Evolutionary conservation across 2,113 vertebrate genomes (phyloP), one percentile per base, ranked within the genome.

Genomic region (Alouatta palliata): DNA sequence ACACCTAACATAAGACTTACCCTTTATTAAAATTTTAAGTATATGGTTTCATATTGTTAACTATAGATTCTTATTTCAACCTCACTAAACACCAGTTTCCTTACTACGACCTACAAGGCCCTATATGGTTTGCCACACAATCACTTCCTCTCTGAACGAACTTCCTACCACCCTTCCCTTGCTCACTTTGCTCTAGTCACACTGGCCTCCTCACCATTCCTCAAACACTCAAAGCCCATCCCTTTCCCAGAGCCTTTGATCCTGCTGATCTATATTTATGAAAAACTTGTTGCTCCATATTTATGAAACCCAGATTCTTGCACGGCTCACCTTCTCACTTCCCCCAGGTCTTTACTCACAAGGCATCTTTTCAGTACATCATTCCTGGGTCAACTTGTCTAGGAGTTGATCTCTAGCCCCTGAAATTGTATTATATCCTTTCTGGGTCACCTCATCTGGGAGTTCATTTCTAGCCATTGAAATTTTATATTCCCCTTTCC

Each of bases 61-160:
- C 14, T 17, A 45, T 43, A 56, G 27, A 23, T 87, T 96, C 27
- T 16, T 32, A 84, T 96, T 95, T 97, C 77, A 92, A 76, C 52
- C 30, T 80, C 30, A 56, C 58, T 83, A 83, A 89, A 49, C 49
- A 61, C 8, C 27, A 87, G 0, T 80, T 23, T 83, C 21, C n/a
- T 96, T 93, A 16, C 45, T 77, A 25, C 84, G 47, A 43, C 37
- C 19, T 64, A n/a, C 2, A 68, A 82, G 68, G 8, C 8, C 8
- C 8, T 61, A 35, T 21, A 43, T 23, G 23, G 19, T 58, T 94
- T 92, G 25, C 40, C 17, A 91, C 9, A 35, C 11, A 14, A 17
- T 83, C 82, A 64, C 35, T 35, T 94, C n/a, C 35, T 94, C n/a
- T 90, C 16, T 56, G 20, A 81, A 14, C 1, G 9, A 16, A 52